Base-by-base conservation (phyloP, 2,888 invertebrate species). In the Itoplectis maculator region DNA sequence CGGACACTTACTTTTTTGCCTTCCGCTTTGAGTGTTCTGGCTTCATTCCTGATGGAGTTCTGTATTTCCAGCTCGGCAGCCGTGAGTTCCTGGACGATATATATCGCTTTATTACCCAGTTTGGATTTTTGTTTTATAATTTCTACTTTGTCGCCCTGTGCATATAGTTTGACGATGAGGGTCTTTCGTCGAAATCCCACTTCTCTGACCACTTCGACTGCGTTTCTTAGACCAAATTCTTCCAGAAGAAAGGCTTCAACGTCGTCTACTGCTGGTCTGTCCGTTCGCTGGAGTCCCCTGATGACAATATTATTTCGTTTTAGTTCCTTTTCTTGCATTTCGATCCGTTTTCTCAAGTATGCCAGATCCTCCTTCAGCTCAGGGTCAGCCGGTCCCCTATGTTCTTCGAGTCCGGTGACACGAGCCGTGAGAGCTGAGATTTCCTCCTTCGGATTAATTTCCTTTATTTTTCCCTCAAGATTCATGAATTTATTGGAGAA, bases 1-100 rank as follows among this genome's bases (percentile, higher is more conserved):
- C 29, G 29, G 11, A 63, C 42, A 40, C 20, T 42, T n/a, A 42
- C 63, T n/a, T 63, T 63, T 63, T 42, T 63, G 1, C 63, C 63
- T 13, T 15, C 40, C 15, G 40, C 63, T 42, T 37, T 37, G 15
- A 63, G 8, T 2, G 9, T 18, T 13, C 37, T 63, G 0, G 63
- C 63, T 3, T 42, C 37, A 1, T n/a, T 11, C 42, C 37, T 63
- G 2, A 63, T 63, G 11, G 18, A 9, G 7, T 63, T 42, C 11
- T 63, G 37, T 0, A 63, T 42, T 15, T n/a, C 40, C 20, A 42
- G n/a, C 42, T 63, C 63, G n/a, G 13, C 18, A 7, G 15, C 5
- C 11, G 42, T 42, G 11, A 40, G 63, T 42, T 63, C 42, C 18
- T 63, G 63, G 4, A 42, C 63, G 11, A 63, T 63, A 18, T 15